Conservation (phyloP, 2,888 invertebrate species). For the Nemotelus nigrinus region DNA sequence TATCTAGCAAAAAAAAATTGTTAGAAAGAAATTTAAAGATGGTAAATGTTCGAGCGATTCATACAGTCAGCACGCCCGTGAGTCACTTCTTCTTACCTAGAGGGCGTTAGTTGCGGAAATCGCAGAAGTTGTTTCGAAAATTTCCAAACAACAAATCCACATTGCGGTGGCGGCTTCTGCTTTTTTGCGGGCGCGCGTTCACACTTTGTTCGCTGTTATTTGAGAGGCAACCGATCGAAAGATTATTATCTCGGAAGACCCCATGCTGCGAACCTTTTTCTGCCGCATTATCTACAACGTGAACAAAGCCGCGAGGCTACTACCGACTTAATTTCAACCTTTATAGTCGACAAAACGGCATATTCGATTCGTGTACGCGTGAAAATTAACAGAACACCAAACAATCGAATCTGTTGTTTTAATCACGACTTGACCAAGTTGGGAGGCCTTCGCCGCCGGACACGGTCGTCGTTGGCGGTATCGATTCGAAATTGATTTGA, state of each 20-base stretch:
- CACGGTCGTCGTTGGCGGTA: conserved; percentile 27
- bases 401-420: conserved; percentile 33
- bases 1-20: no score
- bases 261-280: conserved; percentile 10
- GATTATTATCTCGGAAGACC: conserved; percentile 24
- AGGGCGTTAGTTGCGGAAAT: no score
- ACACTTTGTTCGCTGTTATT: not conserved
- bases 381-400: not conserved
- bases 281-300: conserved; percentile 1
- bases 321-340: conserved; percentile 23
- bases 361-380: not conserved
- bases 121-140: not conserved
- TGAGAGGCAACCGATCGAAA: no score
- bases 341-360: not conserved
- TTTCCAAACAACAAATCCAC: not conserved
- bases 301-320: conserved; percentile 13
- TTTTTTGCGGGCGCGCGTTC: not conserved
- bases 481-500: conserved; percentile 2
- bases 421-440: conserved; percentile 28
- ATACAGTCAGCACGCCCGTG: no score
- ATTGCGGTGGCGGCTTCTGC: conserved; percentile 18
- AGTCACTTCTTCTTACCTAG: no score
- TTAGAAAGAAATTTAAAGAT: no score
- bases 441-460: not conserved
- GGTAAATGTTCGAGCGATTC: no score